Evolutionary conservation across 2,797 vertebrate genomes (phyloP), one percentile per base, ranked within the genome.

Genomic region (Enteromius mattozi): DNA sequence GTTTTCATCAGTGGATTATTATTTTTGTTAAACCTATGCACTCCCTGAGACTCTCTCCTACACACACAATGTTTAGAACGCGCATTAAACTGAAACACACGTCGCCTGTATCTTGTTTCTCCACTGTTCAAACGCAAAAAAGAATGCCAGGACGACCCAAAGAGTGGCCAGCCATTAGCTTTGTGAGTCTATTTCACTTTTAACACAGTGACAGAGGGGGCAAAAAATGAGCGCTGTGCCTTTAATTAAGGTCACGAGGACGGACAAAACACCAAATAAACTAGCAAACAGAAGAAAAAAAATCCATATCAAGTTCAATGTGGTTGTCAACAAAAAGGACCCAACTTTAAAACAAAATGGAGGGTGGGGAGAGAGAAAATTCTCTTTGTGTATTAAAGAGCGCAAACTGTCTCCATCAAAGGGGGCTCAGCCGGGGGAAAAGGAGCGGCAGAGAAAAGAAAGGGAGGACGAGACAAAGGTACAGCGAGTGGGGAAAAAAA

Each of bases 301-400:
- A 88, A 88, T 88, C 86, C 65, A 86, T 87, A 86, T 92, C 90
- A 92, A 90, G 89, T 91, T 91, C 89, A 91, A 87, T 85, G 89
- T 86, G 89, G 85, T 54, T 37, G 45, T 81, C 85, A 89, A 90
- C 88, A 89, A 91, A 87, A 86, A 87, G 78, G 86, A 87, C 77
- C 81, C 82, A 85, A 89, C 90, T 92, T 91, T 91, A 89, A 91
- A 93, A 91, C 90, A 93, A 92, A 94, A 89, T 81, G 82, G 86
- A 91, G 88, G 89, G 89, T 47, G 61, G 85, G 56, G 63, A 82
- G 68, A 78, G 40, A 91, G 90, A 92, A 87, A 89, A 65, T 65
- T 49, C 95, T 93, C 94, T 96, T 96, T 94, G 92, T 94, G 96
- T 96, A 96, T 95, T 96, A 97, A 96, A 96, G 95, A 95, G 96